Evolutionary conservation across 1,140 invertebrate species (phyloP).

Genomic region (Aplysia californica): DNA sequence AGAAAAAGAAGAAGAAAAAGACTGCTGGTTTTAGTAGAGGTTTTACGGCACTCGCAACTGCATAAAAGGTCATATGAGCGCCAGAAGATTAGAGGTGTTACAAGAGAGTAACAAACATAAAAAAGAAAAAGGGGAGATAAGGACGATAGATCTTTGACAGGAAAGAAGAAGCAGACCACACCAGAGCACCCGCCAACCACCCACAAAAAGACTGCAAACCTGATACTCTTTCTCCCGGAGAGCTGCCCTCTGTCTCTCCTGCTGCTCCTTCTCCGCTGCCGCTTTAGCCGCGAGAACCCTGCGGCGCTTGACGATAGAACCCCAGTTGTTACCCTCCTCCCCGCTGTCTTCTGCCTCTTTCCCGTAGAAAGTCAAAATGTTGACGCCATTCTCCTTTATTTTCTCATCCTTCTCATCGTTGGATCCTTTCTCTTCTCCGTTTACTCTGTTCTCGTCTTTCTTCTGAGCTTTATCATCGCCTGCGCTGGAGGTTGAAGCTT

Average conservation of each 20-base stretch:
- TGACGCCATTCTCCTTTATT: not conserved
- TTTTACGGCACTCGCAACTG: too few species aligned
- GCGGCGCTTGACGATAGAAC: conserved; percentile 57
- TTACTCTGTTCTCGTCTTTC: conserved; percentile 28
- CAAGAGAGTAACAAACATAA: too few species aligned
- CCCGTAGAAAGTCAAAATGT: not conserved
- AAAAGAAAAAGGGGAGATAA: too few species aligned
- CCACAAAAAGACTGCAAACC: too few species aligned
- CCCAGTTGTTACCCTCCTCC: conserved; percentile 45
- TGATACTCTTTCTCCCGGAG: conserved; percentile 34
- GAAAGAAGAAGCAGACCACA: too few species aligned
- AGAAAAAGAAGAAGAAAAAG: too few species aligned
- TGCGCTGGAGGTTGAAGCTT: conserved; percentile 5
- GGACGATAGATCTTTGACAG: too few species aligned
- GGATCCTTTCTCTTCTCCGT: conserved; percentile 31
- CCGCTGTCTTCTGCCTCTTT: conserved; percentile 33
- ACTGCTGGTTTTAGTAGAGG: too few species aligned
- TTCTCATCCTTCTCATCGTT: conserved; percentile 24
- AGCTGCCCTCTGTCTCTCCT: conserved; percentile 40
- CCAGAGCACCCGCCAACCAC: too few species aligned
- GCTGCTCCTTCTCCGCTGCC: conserved; percentile 50
- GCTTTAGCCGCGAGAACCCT: conserved; percentile 50
- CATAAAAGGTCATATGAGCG: too few species aligned
- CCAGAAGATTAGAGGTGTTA: too few species aligned
- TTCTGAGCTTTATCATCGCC: conserved; percentile 12